Evolutionary conservation across 2,113 vertebrate genomes (phyloP), one percentile per base, ranked within the genome.

Genomic region (Catharus bicknelli): DNA sequence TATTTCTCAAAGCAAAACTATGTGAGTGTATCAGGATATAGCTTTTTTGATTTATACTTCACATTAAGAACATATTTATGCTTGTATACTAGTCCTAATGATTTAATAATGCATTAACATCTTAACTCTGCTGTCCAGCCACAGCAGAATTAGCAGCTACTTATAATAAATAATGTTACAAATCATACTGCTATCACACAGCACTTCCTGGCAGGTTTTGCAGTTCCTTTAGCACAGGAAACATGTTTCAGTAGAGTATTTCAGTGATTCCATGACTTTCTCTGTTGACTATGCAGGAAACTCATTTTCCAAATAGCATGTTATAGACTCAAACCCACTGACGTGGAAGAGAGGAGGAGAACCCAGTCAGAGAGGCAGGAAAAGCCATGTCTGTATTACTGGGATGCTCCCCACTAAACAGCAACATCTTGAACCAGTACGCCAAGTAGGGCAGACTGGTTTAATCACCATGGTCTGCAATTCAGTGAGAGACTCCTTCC

Each of bases 211-310:
- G 62, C 58, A 84, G 45, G 81, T 92, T 93, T 55, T 88, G 69
- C 58, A 82, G 83, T 94, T 95, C 92, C 90, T 86, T 63, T 68
- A 82, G 29, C 3, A 6, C 92, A 84, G 90, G 90, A 96, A 96
- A 79, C 23, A 53, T 2, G 25, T 92, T 94, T 94, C 80, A 77
- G 79, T 15, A n/a, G 34, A n/a, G 21, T 23, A 45, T 81, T 93
- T 59, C 80, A 86, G 80, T 11, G 29, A 75, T 67, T 57, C 80
- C 20, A 5, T 38, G 11, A 75, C 61, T 87, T 87, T 82, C 54
- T 57, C 25, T 47, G 58, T 55, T 93, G 73, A 75, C 77, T 51
- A 5, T 0, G 0, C 68, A 82, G 90, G 83, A 94, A 94, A 72
- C n/a, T 38, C 36, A 57, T 78, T 84, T 92, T 92, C 92, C 69